Evolutionary conservation across 1,140 invertebrate genomes (phyloP).

Genomic region (Drosophila murphyi): DNA sequence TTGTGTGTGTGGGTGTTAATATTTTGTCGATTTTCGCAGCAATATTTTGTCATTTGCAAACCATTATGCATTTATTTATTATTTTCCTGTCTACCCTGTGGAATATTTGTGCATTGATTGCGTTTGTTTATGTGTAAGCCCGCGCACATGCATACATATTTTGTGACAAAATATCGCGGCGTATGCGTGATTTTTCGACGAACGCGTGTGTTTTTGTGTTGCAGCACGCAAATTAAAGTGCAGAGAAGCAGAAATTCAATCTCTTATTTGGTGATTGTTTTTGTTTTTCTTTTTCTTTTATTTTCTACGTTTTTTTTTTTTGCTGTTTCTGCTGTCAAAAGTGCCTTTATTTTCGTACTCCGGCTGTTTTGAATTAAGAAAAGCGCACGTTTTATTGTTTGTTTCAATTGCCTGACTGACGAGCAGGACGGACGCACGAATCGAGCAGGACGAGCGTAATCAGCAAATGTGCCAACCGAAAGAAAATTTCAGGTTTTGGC

Average conservation of each 20-base stretch:
- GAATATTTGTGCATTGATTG: conserved; percentile 65
- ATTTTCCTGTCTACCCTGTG: conserved; percentile 58
- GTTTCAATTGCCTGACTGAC: conserved; percentile 78
- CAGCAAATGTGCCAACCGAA: conserved; percentile 75
- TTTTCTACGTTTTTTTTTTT: conserved; percentile 19
- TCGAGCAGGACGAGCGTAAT: conserved; percentile 64
- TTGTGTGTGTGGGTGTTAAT: conserved; percentile 49
- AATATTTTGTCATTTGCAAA: conserved; percentile 80
- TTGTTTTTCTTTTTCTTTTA: conserved; percentile 13
- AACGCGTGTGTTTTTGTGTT: conserved; percentile 72
- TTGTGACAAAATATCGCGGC: conserved; percentile 34
- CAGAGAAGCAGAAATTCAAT: conserved; percentile 82
- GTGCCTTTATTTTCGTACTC: conserved; percentile 53
- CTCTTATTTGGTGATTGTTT: conserved; percentile 73
- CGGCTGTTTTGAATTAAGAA: conserved; percentile 76
- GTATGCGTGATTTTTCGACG: conserved; percentile 60
- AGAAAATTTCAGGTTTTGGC: conserved; percentile 43
- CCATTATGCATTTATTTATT: conserved; percentile 82
- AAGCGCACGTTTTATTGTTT: conserved; percentile 83
- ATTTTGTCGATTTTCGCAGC: conserved; percentile 76
- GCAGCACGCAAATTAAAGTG: conserved; percentile 77
- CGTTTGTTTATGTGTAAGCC: conserved; percentile 53
- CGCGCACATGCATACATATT: not conserved
- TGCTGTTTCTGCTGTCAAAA: conserved; percentile 45
- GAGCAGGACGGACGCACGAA: conserved; percentile 46